Evolutionary conservation across 1,140 invertebrate species (phyloP), one percentile per base, ranked within the genome.

Genomic region (Colletes latitarsis): DNA sequence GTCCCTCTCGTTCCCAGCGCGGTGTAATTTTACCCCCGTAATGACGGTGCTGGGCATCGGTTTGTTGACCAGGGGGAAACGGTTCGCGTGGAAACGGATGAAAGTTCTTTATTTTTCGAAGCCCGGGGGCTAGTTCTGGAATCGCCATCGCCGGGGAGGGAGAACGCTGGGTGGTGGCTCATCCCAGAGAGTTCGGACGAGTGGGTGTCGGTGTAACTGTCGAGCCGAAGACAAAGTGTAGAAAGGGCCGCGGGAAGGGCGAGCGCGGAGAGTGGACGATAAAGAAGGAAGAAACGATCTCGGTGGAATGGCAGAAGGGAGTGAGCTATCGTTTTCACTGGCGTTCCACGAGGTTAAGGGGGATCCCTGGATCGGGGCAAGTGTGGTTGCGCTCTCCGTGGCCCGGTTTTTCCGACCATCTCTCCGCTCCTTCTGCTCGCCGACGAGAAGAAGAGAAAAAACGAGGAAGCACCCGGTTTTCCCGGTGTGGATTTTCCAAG

Each of bases 121-220:
- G 49, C 58, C 58, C 4, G 9, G 19, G 46, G 39, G 30, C 19
- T 15, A 10, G 15, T 6, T 1, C 46, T 41, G 41, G 15, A 68
- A 49, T 70, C 58, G 10, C 49, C 58, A 30, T 39, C 9, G 21
- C 21, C 39, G 21, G 0, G 0, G 49, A 1, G 9, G 0, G 49
- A 12, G 4, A 12, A 39, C 4, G 10, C 49, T 9, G 5, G 6
- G 4, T 30, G 6, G 4, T n/a, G n/a, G n/a, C n/a, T n/a, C n/a
- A n/a, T n/a, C n/a, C n/a, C n/a, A n/a, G n/a, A n/a, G n/a, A n/a
- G n/a, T 15, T 66, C n/a, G 4, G 69, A 82, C 77, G 72, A 83
- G 71, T 72, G 76, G 67, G 67, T 63, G 81, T 72, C 82, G 71
- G 55, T 83, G 82, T 85, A 81, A 76, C 53, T 78, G 74, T 84